Evolutionary conservation across 2,888 invertebrate species (phyloP).

Genomic region (Cryptus viduatorius): DNA sequence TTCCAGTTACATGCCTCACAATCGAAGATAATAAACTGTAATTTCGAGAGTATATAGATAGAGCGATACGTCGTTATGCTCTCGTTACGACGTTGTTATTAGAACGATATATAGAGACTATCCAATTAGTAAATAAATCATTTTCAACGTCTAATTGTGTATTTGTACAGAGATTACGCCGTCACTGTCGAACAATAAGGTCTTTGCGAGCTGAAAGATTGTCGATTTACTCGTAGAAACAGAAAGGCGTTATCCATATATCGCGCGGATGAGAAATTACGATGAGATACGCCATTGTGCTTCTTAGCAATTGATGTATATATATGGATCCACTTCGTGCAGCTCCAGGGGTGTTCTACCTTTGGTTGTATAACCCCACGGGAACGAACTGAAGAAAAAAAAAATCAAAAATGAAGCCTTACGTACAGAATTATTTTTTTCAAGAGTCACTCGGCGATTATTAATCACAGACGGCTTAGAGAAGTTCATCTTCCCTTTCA

Average conservation of each 20-base stretch:
- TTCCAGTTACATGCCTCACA: constrained; percentile 2
- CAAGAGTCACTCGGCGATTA: constrained; percentile 72
- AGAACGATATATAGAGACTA: neutral
- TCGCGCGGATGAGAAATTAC: neutral
- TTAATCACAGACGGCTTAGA: constrained; percentile 66
- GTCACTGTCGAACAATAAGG: constrained; percentile 60
- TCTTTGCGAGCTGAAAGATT: constrained; percentile 12
- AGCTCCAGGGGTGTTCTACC: constrained; percentile 57
- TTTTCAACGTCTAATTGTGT: constrained; percentile 27
- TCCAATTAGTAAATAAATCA: constrained; percentile 36
- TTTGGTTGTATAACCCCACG: constrained; percentile 44
- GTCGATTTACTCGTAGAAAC: neutral
- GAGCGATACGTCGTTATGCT: constrained; percentile 23
- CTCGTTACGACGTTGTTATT: constrained; percentile 35
- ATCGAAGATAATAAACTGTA: constrained; percentile 18
- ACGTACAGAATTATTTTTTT: constrained; percentile 65
- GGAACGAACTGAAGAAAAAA: constrained; percentile 38
- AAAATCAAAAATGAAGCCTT: constrained; percentile 9
- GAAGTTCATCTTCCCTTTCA: constrained; percentile 6
- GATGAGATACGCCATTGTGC: neutral
- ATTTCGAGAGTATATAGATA: neutral
- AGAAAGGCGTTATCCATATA: neutral
- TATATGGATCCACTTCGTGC: constrained; percentile 35
- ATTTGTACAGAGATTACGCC: constrained; percentile 42
- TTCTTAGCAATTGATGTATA: neutral